These are phyloP conservation scores for Strongylocentrotus purpuratus DNA, from an alignment of 35 echinoderm and acorn worm genomes.

Conservation along the genomic window DNA sequence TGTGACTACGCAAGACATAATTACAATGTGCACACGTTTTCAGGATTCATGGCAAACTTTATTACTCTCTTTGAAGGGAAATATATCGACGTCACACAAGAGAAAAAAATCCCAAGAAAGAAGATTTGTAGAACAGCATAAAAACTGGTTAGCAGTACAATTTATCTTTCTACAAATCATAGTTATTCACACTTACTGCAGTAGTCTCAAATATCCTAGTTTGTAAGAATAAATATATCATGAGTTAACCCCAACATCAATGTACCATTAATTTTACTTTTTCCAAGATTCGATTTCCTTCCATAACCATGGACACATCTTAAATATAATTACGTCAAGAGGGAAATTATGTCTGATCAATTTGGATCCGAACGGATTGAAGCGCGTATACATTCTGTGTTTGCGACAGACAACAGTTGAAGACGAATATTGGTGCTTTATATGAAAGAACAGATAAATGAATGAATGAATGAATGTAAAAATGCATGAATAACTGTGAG, in stretches of 20 bases:
- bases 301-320: too few species aligned
- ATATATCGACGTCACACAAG: constrained; percentile 31
- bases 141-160: neutral
- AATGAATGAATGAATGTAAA: neutral
- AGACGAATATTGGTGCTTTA: constrained; percentile 3
- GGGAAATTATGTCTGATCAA: neutral
- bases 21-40: neutral
- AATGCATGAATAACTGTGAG: neutral
- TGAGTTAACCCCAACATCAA: neutral
- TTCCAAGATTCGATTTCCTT: too few species aligned
- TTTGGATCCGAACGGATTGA: too few species aligned
- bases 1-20: neutral
- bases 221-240: neutral
- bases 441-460: neutral
- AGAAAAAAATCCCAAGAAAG: neutral
- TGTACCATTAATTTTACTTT: neutral
- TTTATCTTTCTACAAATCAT: neutral
- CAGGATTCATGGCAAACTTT: constrained; percentile 46
- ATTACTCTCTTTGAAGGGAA: constrained; percentile 37
- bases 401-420: neutral
- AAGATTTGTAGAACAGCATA: neutral
- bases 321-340: too few species aligned
- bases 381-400: too few species aligned
- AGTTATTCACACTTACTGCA: neutral
- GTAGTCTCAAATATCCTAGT: neutral